Base-by-base conservation (phyloP, 2,888 invertebrate species). In the Lithophane ornitopus region DNA sequence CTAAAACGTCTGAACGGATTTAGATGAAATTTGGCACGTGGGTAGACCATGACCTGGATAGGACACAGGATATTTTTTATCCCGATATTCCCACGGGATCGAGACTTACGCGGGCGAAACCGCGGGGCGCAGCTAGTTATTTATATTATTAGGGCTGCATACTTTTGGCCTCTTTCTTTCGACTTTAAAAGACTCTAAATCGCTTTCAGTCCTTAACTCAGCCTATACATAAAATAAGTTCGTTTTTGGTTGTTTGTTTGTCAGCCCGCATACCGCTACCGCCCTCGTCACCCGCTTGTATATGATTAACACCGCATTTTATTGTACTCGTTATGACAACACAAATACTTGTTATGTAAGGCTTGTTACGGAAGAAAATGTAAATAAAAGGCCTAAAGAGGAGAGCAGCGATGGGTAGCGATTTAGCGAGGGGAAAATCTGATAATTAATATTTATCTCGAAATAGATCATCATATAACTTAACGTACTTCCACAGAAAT, bases 211-310 rank as follows among this genome's bases (percentile, higher is more conserved):
- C 22, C 3, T 0, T 19, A 54, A 69, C 74, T 74, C 74, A n/a
- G 52, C 14, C 68, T 85, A 85, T 83, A 89, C 89, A 88, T 90
- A 92, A 92, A 92, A 92, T 90, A 88, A 90, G 88, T 79, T 86
- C 85, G 84, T 81, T 81, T 82, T 82, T 80, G 85, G 76, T 76
- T 89, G 89, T 90, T 90, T 94, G 94, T 94, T 94, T 93, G 91
- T 84, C 84, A 76, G 84, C 94, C 94, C 94, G 94, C 93, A 94
- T 94, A 79, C 81, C 80, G 70, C 85, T 85, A 86, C 91, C 90
- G 85, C 70, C 56, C 76, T 81, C 71, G 61, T 76, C 83, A 77
- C 59, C 69, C 74, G 72, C 76, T 87, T 88, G 85, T 89, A 87
- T 89, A 87, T 90, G 82, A 88, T 88, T 88, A 84, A 88, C 81